Evolutionary conservation across 2,888 invertebrate genomes (phyloP), one percentile per base, ranked within the genome.

Genomic region (Dinocampus coccinellae): DNA sequence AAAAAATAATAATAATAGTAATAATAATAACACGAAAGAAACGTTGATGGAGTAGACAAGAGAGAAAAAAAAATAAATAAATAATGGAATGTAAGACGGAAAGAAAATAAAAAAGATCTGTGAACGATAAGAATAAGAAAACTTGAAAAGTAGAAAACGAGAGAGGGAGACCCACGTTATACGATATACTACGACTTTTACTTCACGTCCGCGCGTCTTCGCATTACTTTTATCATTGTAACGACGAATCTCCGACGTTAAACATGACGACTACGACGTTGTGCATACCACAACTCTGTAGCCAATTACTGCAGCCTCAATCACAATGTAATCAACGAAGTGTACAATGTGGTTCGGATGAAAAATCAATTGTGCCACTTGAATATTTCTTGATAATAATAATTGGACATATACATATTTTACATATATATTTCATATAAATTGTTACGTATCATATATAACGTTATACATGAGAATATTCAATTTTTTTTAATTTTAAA

Each of bases 241-340:
- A 52, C 34, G 64, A 53, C n/a, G n/a, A n/a, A n/a, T n/a, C n/a
- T n/a, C n/a, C n/a, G n/a, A n/a, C n/a, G n/a, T n/a, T n/a, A n/a
- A n/a, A n/a, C n/a, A n/a, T n/a, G n/a, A n/a, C n/a, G n/a, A n/a
- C n/a, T n/a, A n/a, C n/a, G 53, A 64, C 64, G 64, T 53, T 16
- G 47, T 47, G 47, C 47, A 47, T 7, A 24, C n/a, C 16, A 16
- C n/a, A 29, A 47, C 68, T 70, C 73, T 64, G 76, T 60, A 63
- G 73, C 73, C 77, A 77, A 79, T 78, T 79, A 80, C 78, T 78
- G 76, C 78, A 75, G 75, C 77, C 67, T 70, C 78, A 75, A 80
- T 79, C 78, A 79, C 79, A 75, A 76, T 73, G 73, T 75, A 78
- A 79, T 79, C 78, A 75, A 69, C 65, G 60, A 36, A 65, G 70